A percentile compares a stretch with the other conserved stretches of the same genome.
phyloP scores from a whole-genome alignment of 2,113 vertebrate species.

The Agelaius tricolor region DNA sequence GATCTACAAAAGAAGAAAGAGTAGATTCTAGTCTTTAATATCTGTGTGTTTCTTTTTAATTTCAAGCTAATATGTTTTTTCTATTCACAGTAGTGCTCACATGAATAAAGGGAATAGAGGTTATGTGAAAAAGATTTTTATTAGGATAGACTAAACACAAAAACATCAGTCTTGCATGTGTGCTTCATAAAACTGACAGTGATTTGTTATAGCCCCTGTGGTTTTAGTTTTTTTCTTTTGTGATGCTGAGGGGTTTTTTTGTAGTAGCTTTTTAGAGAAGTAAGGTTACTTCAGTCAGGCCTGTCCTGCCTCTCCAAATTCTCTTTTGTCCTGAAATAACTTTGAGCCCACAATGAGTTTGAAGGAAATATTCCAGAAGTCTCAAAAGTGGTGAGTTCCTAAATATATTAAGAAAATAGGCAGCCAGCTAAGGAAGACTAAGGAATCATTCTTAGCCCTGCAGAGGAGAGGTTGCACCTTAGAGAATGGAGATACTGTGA shows the following conservation, averaged over 20 bases:
- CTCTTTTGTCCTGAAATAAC: not conserved
- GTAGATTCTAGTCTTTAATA: not conserved
- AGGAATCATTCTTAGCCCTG: not conserved
- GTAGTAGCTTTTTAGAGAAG: not conserved
- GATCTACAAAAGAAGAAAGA: conserved; percentile 5
- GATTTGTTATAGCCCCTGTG: not conserved
- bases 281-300: not conserved
- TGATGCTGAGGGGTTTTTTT: not conserved
- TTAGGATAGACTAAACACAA: not conserved
- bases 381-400: not conserved
- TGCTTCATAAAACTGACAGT: not conserved
- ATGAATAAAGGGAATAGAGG: not conserved
- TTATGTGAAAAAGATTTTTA: not conserved
- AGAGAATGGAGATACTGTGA: not conserved
- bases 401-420: not conserved
- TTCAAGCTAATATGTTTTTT: not conserved
- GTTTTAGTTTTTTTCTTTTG: not conserved
- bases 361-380: not conserved
- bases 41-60: conserved; percentile 22
- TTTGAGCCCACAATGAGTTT: not conserved
- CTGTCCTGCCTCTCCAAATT: not conserved
- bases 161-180: not conserved
- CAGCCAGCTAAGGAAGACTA: not conserved
- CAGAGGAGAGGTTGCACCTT: not conserved
- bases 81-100: not conserved